A percentile compares a stretch with the other conserved stretches of the same genome.
These are phyloP conservation scores for Phania funesta DNA, from an alignment of 2,888 invertebrate genomes.

Conservation along the genomic window DNA sequence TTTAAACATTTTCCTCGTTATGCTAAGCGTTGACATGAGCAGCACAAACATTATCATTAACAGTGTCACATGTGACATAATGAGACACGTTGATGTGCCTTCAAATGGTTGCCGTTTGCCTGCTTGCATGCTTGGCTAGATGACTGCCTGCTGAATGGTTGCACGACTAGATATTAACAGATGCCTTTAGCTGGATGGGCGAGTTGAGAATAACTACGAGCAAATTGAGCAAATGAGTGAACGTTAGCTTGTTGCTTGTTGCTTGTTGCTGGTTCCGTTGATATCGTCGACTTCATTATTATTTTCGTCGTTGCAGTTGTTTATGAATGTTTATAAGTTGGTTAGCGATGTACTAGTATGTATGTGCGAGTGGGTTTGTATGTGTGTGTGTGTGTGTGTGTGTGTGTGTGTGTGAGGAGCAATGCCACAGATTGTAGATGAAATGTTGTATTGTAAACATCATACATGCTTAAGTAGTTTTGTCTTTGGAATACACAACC, in stretches of 20 bases:
- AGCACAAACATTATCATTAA: conserved; percentile 77
- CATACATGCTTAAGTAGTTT: conserved; percentile 77
- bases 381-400: neutral
- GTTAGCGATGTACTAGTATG: conserved; percentile 15
- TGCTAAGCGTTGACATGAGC: conserved; percentile 68
- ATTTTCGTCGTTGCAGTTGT: conserved; percentile 1
- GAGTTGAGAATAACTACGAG: conserved; percentile 6
- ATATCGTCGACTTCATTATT: conserved; percentile 28
- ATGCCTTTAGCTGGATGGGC: conserved; percentile 23
- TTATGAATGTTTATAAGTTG: conserved; percentile 3
- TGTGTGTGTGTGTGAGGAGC: neutral
- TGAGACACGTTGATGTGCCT: conserved; percentile 75
- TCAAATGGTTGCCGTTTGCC: conserved; percentile 35
- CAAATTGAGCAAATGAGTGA: conserved; percentile 28
- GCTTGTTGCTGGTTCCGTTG: conserved; percentile 10
- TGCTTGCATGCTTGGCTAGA: conserved; percentile 49
- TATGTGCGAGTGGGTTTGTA: no score
- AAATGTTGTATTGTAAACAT: conserved; percentile 55
- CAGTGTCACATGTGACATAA: conserved; percentile 79
- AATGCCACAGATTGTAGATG: conserved; percentile 14
- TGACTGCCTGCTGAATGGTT: neutral
- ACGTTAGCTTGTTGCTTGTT: neutral
- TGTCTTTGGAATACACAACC: conserved; percentile 32
- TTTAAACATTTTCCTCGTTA: conserved; percentile 56
- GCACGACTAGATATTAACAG: conserved; percentile 35